Conservation (phyloP, 2,888 invertebrate species). For the Brachypterus glaber region DNA sequence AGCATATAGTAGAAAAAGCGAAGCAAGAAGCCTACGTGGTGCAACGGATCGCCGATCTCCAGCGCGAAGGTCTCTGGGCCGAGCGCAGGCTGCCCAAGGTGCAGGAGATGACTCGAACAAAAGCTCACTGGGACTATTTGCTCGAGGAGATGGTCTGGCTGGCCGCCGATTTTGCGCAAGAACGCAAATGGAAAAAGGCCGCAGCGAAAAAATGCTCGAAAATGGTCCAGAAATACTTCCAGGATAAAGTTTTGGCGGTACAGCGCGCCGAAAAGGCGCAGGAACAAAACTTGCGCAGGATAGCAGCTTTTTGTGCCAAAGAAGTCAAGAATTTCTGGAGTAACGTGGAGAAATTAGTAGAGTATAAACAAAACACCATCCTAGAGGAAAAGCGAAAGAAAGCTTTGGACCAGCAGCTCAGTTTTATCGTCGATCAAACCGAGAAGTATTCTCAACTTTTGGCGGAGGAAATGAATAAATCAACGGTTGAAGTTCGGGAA, state of each 20-base stretch:
- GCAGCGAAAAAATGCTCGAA: slow-evolving; percentile 88
- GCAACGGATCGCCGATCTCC: slow-evolving; percentile 81
- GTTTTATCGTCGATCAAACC: slow-evolving; percentile 96
- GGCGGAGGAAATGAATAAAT: slow-evolving; percentile 71
- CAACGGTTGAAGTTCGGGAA: slow-evolving; percentile 40
- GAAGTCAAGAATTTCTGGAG: slow-evolving; percentile 92
- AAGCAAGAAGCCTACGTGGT: slow-evolving; percentile 93
- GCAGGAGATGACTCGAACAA: slow-evolving; percentile 78
- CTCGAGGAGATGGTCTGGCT: slow-evolving; percentile 99
- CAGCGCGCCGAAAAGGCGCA: slow-evolving; percentile 88
- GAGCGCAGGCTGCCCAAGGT: slow-evolving; percentile 85
- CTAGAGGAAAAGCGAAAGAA: slow-evolving; percentile 91
- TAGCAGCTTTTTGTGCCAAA: slow-evolving; percentile 85
- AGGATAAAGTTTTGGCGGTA: slow-evolving; percentile 81
- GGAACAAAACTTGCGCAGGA: slow-evolving; percentile 71
- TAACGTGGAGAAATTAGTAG: slow-evolving; percentile 93
- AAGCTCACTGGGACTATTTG: slow-evolving; percentile 97
- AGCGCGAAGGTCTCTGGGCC: slow-evolving; percentile 92
- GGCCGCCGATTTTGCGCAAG: slow-evolving; percentile 94
- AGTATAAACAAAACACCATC: slow-evolving; percentile 85
- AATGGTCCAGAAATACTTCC: slow-evolving; percentile 85
- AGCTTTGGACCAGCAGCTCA: slow-evolving; percentile 91
- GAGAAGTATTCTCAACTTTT: slow-evolving; percentile 91
- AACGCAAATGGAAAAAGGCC: slow-evolving; percentile 95
- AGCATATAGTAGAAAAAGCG: slow-evolving; percentile 75